Percentiles rank a stretch among this genome's conserved stretches.
Conservation (phyloP, 2,888 invertebrate species). For the Saturnia pavonia region DNA sequence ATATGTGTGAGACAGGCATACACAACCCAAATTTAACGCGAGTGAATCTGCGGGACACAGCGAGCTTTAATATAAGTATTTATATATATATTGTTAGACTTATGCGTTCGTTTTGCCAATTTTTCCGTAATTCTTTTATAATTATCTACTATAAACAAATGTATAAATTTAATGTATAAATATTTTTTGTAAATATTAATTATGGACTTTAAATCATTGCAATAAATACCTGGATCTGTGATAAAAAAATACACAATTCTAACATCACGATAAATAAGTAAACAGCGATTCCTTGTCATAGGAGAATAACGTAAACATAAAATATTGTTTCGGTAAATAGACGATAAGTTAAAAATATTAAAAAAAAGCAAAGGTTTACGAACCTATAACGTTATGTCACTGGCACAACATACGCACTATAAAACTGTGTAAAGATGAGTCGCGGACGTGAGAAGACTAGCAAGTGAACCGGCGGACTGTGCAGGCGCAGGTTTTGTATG, state of each 20-base stretch:
- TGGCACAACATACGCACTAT: conserved; percentile 32
- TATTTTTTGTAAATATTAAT: neutral
- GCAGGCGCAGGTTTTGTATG: conserved; percentile 44
- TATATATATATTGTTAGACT: too few relatives aligned
- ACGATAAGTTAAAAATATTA: neutral
- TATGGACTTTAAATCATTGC: too few relatives aligned
- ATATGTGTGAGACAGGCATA: too few relatives aligned
- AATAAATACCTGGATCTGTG: too few relatives aligned
- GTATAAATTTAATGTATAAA: neutral
- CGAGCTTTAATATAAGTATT: too few relatives aligned
- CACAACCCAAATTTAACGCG: too few relatives aligned
- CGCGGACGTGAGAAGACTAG: conserved; percentile 51
- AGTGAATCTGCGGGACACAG: too few relatives aligned
- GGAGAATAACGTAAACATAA: too few relatives aligned
- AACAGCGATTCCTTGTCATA: too few relatives aligned
- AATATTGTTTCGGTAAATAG: neutral
- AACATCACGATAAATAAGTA: neutral
- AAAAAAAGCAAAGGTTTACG: neutral
- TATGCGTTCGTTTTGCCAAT: too few relatives aligned
- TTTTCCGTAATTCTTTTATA: neutral
- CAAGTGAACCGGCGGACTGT: conserved; percentile 44
- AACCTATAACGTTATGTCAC: conserved; percentile 27
- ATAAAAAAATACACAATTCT: too few relatives aligned
- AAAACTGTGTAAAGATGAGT: conserved; percentile 29
- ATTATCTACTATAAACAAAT: neutral